These are phyloP conservation scores for Prunella strophiata DNA, from an alignment of 2,797 vertebrate species.

Conservation along the genomic window DNA sequence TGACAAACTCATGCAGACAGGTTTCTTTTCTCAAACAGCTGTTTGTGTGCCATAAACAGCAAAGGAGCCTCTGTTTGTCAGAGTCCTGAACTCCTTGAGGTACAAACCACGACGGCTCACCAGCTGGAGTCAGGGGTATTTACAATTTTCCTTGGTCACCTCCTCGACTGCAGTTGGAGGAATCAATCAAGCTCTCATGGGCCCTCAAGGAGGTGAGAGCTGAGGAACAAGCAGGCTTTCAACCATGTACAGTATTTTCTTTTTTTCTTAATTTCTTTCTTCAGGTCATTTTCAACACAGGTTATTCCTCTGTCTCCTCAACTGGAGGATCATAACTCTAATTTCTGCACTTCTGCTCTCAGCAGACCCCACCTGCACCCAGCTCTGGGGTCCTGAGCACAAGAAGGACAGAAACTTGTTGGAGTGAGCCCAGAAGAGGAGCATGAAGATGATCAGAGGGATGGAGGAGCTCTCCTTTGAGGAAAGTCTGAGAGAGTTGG, in stretches of 20 bases:
- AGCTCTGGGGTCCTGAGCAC: background rate
- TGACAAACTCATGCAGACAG: background rate
- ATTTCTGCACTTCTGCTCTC: background rate
- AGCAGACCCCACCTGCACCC: background rate
- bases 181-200: background rate
- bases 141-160: background rate
- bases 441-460: background rate
- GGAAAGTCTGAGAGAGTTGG: background rate
- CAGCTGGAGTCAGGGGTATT: background rate
- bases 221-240: background rate
- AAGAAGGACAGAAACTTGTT: background rate
- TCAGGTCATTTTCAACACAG: rapidly evolving
- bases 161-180: background rate
- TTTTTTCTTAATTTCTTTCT: background rate
- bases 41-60: background rate
- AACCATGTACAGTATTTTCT: rapidly evolving
- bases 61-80: slow-evolving; percentile 22
- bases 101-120: background rate
- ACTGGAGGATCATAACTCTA: background rate
- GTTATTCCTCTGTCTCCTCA: background rate
- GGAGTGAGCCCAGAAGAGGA: background rate
- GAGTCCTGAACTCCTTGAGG: slow-evolving; percentile 1
- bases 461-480: background rate
- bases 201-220: background rate
- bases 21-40: background rate